A percentile compares a stretch with the other conserved stretches of the same genome.
Conservation (phyloP, 2,113 vertebrate genomes). For the Urocitellus parryii region DNA sequence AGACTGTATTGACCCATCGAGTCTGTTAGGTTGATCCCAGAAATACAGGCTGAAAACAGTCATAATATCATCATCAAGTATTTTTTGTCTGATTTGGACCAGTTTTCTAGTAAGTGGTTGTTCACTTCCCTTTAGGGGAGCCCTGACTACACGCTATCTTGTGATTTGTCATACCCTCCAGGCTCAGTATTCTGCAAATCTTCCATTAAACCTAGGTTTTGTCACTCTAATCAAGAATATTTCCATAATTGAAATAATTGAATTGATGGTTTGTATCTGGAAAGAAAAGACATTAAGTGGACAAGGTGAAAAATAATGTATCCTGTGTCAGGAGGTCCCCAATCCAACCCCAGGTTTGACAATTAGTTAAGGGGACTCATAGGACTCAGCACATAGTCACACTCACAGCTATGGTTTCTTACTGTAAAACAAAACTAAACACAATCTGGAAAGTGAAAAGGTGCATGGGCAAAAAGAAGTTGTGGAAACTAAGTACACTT, state of each 20-base stretch:
- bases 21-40: not conserved
- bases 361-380: not conserved
- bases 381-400: not conserved
- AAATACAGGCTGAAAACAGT: not conserved
- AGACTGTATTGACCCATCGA: not conserved
- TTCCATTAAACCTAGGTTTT: conserved; percentile 42
- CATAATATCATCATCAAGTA: conserved; percentile 8
- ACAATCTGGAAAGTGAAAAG: not conserved
- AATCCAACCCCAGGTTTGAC: not conserved
- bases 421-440: not conserved
- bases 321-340: not conserved
- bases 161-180: not conserved
- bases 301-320: conserved; percentile 3
- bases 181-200: not conserved
- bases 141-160: not conserved
- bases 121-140: not conserved
- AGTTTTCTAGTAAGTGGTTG: conserved; percentile 40
- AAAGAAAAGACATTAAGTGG: conserved; percentile 39
- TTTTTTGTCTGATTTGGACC: not conserved
- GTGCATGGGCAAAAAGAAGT: not conserved
- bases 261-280: conserved; percentile 91
- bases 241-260: conserved; percentile 92
- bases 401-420: not conserved
- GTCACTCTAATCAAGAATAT: conserved; percentile 93
- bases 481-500: not conserved